Percentiles rank a stretch among this genome's conserved stretches.
These are phyloP conservation scores for Neosilurus hyrtlii DNA, from an alignment of 2,797 vertebrate species.

Conservation along the genomic window DNA sequence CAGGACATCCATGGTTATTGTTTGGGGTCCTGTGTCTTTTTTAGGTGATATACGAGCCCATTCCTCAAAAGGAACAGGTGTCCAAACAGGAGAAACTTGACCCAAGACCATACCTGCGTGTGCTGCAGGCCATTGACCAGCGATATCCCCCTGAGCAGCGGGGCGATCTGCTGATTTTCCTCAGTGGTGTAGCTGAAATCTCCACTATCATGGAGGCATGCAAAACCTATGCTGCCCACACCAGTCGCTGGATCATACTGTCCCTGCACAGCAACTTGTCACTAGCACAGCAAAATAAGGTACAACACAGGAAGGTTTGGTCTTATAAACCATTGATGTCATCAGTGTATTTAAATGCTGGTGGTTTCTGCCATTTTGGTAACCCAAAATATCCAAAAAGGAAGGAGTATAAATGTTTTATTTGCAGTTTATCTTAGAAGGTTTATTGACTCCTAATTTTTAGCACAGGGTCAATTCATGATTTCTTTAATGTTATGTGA, in stretches of 20 bases:
- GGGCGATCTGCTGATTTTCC: conserved; percentile 87
- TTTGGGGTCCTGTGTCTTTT: no score
- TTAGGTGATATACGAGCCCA: conserved; percentile 87
- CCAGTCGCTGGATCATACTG: conserved; percentile 84
- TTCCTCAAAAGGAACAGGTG: conserved; percentile 74
- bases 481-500: neutral
- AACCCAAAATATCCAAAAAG: neutral
- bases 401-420: neutral
- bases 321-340: neutral
- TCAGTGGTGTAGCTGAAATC: conserved; percentile 90
- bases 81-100: conserved; percentile 82
- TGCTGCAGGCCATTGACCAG: conserved; percentile 87
- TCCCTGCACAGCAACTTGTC: conserved; percentile 89
- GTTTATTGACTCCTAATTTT: neutral
- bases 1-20: no score
- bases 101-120: conserved; percentile 82
- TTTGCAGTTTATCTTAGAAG: neutral
- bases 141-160: conserved; percentile 84
- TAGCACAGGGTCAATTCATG: neutral
- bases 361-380: neutral
- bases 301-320: conserved; percentile 38
- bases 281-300: conserved; percentile 88
- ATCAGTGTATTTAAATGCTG: neutral
- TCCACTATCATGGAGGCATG: conserved; percentile 79
- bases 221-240: conserved; percentile 81